Percentiles rank a stretch among this genome's conserved stretches.
These are phyloP conservation scores for Leucophenga montana DNA, from an alignment of 2,888 invertebrate genomes.

Conservation along the genomic window DNA sequence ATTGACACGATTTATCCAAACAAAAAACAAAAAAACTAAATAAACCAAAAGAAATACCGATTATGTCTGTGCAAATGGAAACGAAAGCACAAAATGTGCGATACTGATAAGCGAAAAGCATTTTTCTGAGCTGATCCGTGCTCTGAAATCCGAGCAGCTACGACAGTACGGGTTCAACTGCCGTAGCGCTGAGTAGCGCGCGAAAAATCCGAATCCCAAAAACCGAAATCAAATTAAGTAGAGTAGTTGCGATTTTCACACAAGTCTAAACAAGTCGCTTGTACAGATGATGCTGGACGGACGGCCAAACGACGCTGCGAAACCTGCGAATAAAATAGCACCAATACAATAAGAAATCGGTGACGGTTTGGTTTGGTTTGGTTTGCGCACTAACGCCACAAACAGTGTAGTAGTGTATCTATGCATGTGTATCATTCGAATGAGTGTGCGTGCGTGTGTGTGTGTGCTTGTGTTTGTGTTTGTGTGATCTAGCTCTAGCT, in stretches of 20 bases:
- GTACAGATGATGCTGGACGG: neutral
- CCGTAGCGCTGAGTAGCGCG: neutral
- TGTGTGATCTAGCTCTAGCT: neutral
- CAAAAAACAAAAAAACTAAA: no score
- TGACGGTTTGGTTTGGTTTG: neutral
- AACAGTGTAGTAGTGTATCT: neutral
- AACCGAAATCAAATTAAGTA: no score
- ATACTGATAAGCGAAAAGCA: neutral
- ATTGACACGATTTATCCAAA: constrained; percentile 22
- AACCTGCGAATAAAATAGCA: neutral
- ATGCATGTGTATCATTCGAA: neutral
- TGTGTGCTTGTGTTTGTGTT: constrained; percentile 11
- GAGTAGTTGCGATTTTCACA: neutral
- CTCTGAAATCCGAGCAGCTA: neutral
- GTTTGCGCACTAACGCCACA: neutral
- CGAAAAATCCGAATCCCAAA: neutral
- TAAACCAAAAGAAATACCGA: neutral
- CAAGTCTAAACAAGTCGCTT: neutral
- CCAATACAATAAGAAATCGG: constrained; percentile 7
- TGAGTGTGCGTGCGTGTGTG: constrained; percentile 1
- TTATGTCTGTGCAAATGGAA: neutral
- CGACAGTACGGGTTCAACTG: neutral
- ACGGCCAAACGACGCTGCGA: neutral
- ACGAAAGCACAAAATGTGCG: constrained; percentile 6
- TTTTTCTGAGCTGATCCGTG: neutral